These are phyloP conservation scores for Ammodramus savannarum DNA, from an alignment of 2,113 vertebrate species.

Conservation along the genomic window DNA sequence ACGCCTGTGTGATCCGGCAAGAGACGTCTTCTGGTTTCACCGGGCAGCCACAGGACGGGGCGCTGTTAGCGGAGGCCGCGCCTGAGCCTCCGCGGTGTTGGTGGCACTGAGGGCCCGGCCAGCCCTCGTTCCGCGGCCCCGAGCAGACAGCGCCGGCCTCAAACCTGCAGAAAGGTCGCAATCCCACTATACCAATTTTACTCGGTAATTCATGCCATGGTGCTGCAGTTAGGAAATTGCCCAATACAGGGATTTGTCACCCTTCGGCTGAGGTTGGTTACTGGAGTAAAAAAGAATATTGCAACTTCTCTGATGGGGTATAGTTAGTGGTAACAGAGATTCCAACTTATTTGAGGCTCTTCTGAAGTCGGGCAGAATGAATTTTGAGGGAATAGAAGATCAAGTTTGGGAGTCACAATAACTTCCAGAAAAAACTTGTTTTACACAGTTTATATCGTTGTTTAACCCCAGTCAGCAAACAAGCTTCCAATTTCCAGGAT, in stretches of 20 bases:
- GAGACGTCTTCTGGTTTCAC: too few relatives aligned
- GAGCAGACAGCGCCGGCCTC: neutral
- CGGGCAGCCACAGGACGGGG: fast-evolving
- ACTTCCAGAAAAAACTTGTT: neutral
- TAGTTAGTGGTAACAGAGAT: neutral
- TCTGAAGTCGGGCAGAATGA: neutral
- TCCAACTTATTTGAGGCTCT: neutral
- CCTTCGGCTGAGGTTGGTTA: neutral
- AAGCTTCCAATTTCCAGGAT: neutral
- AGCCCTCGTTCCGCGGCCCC: fast-evolving
- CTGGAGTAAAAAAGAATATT: neutral
- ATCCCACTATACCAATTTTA: fast-evolving
- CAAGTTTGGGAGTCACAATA: neutral
- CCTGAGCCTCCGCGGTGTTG: fast-evolving
- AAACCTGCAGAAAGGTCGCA: fast-evolving
- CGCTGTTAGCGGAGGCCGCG: fast-evolving
- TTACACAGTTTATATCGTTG: neutral
- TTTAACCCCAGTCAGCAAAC: neutral
- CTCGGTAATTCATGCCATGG: neutral
- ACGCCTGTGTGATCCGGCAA: fast-evolving
- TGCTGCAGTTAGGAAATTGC: neutral
- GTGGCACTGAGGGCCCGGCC: neutral
- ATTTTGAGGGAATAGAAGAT: neutral
- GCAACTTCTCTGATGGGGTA: neutral
- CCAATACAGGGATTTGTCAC: neutral